Conservation (phyloP, 1,140 invertebrate genomes). For the Drosophila insularis region DNA sequence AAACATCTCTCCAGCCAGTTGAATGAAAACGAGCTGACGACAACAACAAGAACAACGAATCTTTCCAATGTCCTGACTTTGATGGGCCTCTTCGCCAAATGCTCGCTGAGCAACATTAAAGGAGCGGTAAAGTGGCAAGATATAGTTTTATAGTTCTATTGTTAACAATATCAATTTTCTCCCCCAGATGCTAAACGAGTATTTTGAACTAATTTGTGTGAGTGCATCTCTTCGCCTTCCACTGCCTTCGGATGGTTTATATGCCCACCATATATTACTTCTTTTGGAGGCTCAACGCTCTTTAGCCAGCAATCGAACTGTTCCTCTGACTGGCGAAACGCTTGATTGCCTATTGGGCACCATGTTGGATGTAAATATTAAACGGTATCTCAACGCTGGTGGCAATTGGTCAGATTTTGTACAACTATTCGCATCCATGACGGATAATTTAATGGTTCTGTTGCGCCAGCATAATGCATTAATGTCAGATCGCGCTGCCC, state of each 20-base stretch:
- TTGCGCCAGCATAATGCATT: slow-evolving; percentile 63
- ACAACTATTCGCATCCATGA: slow-evolving; percentile 45
- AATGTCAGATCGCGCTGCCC: slow-evolving; percentile 70
- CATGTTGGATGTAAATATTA: slow-evolving; percentile 71
- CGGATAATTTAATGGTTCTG: slow-evolving; percentile 53
- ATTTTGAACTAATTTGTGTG: slow-evolving; percentile 67
- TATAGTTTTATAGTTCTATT: background rate
- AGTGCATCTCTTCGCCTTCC: slow-evolving; percentile 48
- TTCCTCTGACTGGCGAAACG: slow-evolving; percentile 66
- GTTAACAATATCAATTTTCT: background rate
- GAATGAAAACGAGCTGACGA: slow-evolving; percentile 39
- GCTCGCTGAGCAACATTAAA: slow-evolving; percentile 70
- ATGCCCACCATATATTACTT: slow-evolving; percentile 31
- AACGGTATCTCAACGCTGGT: slow-evolving; percentile 46
- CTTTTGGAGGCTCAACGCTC: slow-evolving; percentile 61
- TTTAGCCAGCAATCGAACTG: slow-evolving; percentile 61
- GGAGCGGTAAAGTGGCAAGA: slow-evolving; percentile 50
- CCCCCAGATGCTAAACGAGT: slow-evolving; percentile 74
- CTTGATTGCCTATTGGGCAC: slow-evolving; percentile 66
- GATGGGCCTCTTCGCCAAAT: slow-evolving; percentile 63
- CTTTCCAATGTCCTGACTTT: slow-evolving; percentile 59
- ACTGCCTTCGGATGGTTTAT: slow-evolving; percentile 17
- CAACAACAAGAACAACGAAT: background rate
- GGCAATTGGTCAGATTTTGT: slow-evolving; percentile 54
- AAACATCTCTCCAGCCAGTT: slow-evolving; percentile 39